These are phyloP conservation scores for Oscheius sp. DNA, from an alignment of 2,888 invertebrate species.

Conservation along the genomic window DNA sequence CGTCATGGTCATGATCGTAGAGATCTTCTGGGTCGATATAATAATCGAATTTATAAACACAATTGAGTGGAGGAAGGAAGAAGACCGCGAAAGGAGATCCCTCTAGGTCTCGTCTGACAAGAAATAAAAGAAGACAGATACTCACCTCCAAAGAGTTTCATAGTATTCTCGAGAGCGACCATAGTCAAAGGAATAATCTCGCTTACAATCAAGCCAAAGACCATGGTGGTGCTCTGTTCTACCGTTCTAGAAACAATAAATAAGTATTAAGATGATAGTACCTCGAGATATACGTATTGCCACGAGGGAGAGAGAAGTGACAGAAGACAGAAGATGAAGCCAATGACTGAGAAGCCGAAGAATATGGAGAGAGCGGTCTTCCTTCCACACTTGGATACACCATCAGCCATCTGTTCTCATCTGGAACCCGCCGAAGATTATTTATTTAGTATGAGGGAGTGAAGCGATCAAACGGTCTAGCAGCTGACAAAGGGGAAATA, in stretches of 20 bases:
- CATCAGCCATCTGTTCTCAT: conserved; percentile 45
- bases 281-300: conserved; percentile 68
- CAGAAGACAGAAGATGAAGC: conserved; percentile 61
- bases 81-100: conserved; percentile 67
- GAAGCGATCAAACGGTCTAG: conserved; percentile 2
- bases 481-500: conserved; percentile 24
- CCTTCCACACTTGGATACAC: conserved; percentile 43
- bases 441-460: background rate
- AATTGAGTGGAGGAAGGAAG: conserved; percentile 64
- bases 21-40: conserved; percentile 69
- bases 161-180: conserved; percentile 67
- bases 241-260: conserved; percentile 55
- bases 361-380: conserved; percentile 56
- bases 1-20: conserved; percentile 70
- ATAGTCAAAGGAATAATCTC: conserved; percentile 69
- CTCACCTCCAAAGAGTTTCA: conserved; percentile 61
- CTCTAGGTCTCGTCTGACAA: conserved; percentile 61
- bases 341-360: conserved; percentile 60
- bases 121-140: background rate
- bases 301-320: conserved; percentile 65
- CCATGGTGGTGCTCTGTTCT: conserved; percentile 70
- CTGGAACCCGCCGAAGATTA: background rate
- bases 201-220: conserved; percentile 69
- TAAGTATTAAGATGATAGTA: conserved; percentile 18
- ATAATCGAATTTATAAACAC: conserved; percentile 69